phyloP scores from a whole-genome alignment of 1,140 invertebrate species.

The Bombus waltoni region DNA sequence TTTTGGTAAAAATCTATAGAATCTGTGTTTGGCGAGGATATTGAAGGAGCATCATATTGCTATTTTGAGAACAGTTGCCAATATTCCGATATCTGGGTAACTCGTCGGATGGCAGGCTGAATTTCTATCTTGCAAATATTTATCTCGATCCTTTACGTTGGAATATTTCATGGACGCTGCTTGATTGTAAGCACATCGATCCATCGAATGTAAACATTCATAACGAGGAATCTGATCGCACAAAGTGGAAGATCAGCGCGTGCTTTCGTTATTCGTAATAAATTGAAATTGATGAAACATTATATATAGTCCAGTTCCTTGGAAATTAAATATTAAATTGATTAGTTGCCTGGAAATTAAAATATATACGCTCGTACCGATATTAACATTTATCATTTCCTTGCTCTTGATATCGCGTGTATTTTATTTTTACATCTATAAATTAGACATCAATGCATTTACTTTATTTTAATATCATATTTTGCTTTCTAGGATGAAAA shows the following conservation, averaged over 20 bases:
- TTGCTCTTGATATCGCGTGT: not conserved
- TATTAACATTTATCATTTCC: not conserved
- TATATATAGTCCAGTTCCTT: too few species aligned
- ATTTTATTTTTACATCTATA: not conserved
- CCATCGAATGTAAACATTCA: constrained; percentile 15
- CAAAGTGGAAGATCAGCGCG: not conserved
- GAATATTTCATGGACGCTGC: constrained; percentile 10
- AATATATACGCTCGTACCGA: not conserved
- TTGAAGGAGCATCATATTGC: not conserved
- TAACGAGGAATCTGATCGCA: constrained; percentile 1
- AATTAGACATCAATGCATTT: not conserved
- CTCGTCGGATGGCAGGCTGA: not conserved
- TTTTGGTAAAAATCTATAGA: not conserved
- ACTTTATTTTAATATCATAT: too few species aligned
- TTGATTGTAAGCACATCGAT: constrained; percentile 9
- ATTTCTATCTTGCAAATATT: constrained; percentile 36
- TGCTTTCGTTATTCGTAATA: not conserved
- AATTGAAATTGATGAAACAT: not conserved
- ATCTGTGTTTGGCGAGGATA: not conserved
- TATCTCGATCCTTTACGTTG: constrained; percentile 10
- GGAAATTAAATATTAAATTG: not conserved
- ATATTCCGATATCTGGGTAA: constrained; percentile 11
- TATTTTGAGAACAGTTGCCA: not conserved
- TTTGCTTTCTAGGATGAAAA: too few species aligned
- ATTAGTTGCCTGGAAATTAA: not conserved